Conservation (phyloP, 2,113 vertebrate genomes). For the Ctenodactylus gundi region DNA sequence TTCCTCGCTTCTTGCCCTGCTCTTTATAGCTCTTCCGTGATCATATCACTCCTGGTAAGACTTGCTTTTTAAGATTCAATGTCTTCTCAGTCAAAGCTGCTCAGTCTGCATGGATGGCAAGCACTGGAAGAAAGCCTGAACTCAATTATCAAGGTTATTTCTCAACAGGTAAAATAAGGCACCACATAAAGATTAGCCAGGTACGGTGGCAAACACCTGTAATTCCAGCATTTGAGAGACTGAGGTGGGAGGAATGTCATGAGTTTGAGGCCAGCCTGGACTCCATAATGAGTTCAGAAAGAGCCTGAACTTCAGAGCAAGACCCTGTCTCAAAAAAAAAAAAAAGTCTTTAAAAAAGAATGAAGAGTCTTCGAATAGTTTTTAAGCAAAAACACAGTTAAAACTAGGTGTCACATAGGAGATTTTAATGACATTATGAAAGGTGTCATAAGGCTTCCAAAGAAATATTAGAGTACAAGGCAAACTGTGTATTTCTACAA, state of each 20-base stretch:
- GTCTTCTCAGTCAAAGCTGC: not conserved
- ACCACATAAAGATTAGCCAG: too few relatives aligned
- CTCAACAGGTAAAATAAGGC: not conserved
- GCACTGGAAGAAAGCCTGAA: not conserved
- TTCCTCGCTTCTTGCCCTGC: not conserved
- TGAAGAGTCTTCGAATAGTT: not conserved
- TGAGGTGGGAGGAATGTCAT: too few relatives aligned
- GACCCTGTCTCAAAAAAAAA: too few relatives aligned
- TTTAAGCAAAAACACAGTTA: not conserved
- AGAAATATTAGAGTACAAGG: not conserved
- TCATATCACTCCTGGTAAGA: not conserved
- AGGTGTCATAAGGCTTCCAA: not conserved
- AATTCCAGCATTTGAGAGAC: too few relatives aligned
- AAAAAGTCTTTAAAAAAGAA: too few relatives aligned
- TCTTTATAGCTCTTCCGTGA: not conserved
- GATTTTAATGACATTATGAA: not conserved
- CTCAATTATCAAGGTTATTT: not conserved
- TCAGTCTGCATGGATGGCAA: not conserved
- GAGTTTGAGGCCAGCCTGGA: too few relatives aligned
- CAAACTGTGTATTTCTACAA: not conserved
- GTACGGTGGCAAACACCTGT: too few relatives aligned
- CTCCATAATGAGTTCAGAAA: too few relatives aligned
- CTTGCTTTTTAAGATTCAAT: not conserved
- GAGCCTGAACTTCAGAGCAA: too few relatives aligned
- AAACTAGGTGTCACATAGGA: not conserved